Evolutionary conservation across 2,113 vertebrate species (phyloP).

Genomic region (Tautogolabrus adspersus): DNA sequence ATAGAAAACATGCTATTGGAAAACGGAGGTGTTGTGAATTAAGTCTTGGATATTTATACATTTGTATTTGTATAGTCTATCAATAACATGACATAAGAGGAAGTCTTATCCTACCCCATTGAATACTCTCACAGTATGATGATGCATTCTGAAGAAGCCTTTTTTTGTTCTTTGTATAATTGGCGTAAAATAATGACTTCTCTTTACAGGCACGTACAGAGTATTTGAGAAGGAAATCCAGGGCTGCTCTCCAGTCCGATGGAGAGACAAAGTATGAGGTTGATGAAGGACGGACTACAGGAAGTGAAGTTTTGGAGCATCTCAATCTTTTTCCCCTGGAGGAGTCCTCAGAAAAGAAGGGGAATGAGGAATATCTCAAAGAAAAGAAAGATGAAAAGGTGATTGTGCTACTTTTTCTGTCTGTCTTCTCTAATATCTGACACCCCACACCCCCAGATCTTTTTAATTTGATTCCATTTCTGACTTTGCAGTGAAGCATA

Average conservation of each 20-base stretch:
- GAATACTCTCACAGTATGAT: no score
- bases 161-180: not conserved
- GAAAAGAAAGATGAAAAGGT: conserved; percentile 91
- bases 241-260: conserved; percentile 59
- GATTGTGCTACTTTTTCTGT: not conserved
- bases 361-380: conserved; percentile 88
- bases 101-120: no score
- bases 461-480: not conserved
- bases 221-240: conserved; percentile 85
- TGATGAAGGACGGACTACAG: conserved; percentile 11
- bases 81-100: no score
- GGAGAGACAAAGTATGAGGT: not conserved
- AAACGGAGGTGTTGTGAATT: no score
- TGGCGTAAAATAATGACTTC: not conserved
- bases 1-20: no score
- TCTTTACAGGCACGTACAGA: conserved; percentile 88
- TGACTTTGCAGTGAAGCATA: not conserved
- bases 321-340: conserved; percentile 88
- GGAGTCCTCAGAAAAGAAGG: conserved; percentile 81
- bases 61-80: no score
- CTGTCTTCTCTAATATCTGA: not conserved
- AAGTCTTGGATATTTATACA: no score
- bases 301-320: conserved; percentile 70
- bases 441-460: no score
- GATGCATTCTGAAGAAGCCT: not conserved